Base-by-base conservation (phyloP, 2,888 invertebrate species). In the Lamproptera curius region DNA sequence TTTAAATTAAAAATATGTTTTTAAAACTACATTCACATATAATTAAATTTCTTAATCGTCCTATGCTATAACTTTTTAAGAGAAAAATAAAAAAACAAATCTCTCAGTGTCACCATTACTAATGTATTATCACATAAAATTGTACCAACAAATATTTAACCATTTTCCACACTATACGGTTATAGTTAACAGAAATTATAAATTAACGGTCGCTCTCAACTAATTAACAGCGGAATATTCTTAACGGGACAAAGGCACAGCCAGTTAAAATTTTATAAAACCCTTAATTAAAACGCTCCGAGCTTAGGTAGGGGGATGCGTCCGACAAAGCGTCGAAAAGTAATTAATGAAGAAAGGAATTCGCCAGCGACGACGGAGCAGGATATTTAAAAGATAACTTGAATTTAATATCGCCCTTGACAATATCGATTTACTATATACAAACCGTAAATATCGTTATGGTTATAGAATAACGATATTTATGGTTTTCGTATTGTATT, bases 291-390 rank as follows among this genome's bases (percentile, higher is more conserved):
- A 39, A 45, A 31, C 4, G 17, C 33, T 45, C 38, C 38, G 6
- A 33, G 20, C 15, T 36, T 16, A 31, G 20, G 36, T 37, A 8
- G 11, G 38, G 9, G 42, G 35, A 45, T 45, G 31, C 45, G 45
- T 31, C 31, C 17, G 16, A 46, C 34, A 47, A 47, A 47, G 47
- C 47, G 31, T 26, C 44, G 42, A 47, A 47, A 28, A 47, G 37
- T 47, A 47, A 47, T 42, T 47, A 47, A 47, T 37, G 28, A 36
- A 41, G 47, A 20, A 33, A 38, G 37, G 42, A 37, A 42, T 37
- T 37, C 17, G 15, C 35, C 23, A 8, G 13, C 36, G 31, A 17
- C 28, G 17, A 46, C 36, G 17, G 17, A 28, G 14, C 41, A 9
- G 44, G 26, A 46, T 35, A 46, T 46, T 46, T 28, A 26, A 41